A percentile compares a stretch with the other conserved stretches of the same genome.
Conservation (phyloP, 2,888 invertebrate species). For the Portevinia maculata region DNA sequence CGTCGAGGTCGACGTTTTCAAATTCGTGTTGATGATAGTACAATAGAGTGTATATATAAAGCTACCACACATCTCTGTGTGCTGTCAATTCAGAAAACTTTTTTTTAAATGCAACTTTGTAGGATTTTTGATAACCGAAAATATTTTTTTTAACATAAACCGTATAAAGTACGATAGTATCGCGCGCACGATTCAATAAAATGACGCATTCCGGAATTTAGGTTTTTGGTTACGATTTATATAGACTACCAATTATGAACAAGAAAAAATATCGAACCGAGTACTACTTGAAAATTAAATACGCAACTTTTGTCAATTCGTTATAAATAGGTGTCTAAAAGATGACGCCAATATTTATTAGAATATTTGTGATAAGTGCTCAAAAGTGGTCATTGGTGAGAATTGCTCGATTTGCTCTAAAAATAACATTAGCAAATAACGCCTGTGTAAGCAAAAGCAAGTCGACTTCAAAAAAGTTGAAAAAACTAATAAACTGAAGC, state of each 20-base stretch:
- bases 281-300: conserved; percentile 76
- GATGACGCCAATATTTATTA: conserved; percentile 79
- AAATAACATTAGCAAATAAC: conserved; percentile 45
- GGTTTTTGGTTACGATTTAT: conserved; percentile 62
- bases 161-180: conserved; percentile 45
- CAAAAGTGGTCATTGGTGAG: conserved; percentile 78
- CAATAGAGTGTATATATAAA: no score
- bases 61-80: background rate
- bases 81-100: no score
- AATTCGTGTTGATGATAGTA: no score
- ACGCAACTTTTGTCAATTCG: conserved; percentile 81
- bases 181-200: conserved; percentile 45
- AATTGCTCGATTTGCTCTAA: conserved; percentile 76
- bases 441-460: conserved; percentile 24
- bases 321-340: conserved; percentile 78
- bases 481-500: no score
- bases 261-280: conserved; percentile 31
- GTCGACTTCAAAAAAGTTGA: conserved; percentile 57
- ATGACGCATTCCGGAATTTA: conserved; percentile 64
- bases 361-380: conserved; percentile 81
- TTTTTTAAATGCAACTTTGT: no score
- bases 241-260: conserved; percentile 41
- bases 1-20: no score
- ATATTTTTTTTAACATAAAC: conserved; percentile 44
- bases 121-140: conserved; percentile 4